Conservation (phyloP, 2,888 invertebrate species). For the Caenorhabditis plicata region DNA sequence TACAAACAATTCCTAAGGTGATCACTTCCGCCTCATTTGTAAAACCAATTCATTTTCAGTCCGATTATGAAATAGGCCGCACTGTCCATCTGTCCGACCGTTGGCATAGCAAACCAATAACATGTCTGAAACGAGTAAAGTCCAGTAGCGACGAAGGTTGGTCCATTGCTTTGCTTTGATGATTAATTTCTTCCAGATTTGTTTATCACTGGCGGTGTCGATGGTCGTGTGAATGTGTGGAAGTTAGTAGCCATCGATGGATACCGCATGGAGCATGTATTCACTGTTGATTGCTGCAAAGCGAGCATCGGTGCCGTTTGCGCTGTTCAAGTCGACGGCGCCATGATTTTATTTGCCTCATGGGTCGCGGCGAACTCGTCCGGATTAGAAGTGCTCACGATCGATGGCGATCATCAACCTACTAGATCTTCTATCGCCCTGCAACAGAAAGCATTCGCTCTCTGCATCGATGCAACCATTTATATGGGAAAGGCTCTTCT, state of each 20-base stretch:
- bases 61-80: slow-evolving; percentile 14
- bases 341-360: slow-evolving; percentile 10
- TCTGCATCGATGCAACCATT: slow-evolving; percentile 18
- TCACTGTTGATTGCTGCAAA: slow-evolving; percentile 8
- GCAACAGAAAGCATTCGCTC: slow-evolving; percentile 25
- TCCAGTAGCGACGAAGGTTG: slow-evolving; percentile 1
- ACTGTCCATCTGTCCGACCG: slow-evolving; percentile 25
- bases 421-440: slow-evolving; percentile 4
- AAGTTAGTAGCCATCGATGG: slow-evolving; percentile 1
- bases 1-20: slow-evolving; percentile 31
- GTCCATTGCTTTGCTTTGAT: too few species aligned
- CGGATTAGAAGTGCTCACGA: neutral
- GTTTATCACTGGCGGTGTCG: slow-evolving; percentile 25
- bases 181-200: too few species aligned
- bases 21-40: neutral
- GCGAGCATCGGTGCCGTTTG: slow-evolving; percentile 29
- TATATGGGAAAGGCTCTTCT: slow-evolving; percentile 16
- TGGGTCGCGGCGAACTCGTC: too few species aligned
- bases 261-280: slow-evolving; percentile 15
- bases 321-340: slow-evolving; percentile 1
- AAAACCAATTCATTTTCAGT: slow-evolving; percentile 11
- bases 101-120: slow-evolving; percentile 36
- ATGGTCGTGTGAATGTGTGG: slow-evolving; percentile 18
- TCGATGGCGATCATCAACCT: neutral
- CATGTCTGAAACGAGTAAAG: slow-evolving; percentile 34